Conservation (phyloP, 1,140 invertebrate genomes). For the Asobara japonica region DNA sequence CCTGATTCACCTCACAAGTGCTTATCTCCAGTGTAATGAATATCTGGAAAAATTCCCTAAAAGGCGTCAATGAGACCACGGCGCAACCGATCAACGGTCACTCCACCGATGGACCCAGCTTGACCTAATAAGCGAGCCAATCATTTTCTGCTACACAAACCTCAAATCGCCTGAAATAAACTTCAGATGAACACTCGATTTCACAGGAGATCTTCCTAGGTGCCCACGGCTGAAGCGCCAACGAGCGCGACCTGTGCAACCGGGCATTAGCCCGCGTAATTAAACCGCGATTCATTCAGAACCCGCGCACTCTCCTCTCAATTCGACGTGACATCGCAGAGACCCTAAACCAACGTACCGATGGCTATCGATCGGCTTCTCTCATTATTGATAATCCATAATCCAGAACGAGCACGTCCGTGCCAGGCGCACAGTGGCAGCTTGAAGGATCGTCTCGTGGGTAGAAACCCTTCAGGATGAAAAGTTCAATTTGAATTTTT, state of each 20-base stretch:
- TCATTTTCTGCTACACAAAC: too few species aligned
- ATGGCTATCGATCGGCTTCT: conserved; percentile 47
- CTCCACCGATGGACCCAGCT: too few species aligned
- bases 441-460: conserved; percentile 51
- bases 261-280: conserved; percentile 60
- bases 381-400: conserved; percentile 66
- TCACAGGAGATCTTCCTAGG: not conserved
- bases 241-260: conserved; percentile 8
- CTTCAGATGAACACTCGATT: too few species aligned
- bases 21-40: too few species aligned
- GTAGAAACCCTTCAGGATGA: conserved; percentile 19
- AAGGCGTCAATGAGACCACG: too few species aligned
- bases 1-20: too few species aligned
- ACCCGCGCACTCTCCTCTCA: not conserved
- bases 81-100: too few species aligned
- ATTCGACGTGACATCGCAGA: conserved; percentile 1
- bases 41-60: too few species aligned
- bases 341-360: conserved; percentile 18
- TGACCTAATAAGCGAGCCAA: too few species aligned
- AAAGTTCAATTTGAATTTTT: conserved; percentile 18
- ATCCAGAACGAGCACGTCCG: conserved; percentile 56
- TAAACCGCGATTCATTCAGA: conserved; percentile 60
- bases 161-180: too few species aligned
- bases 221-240: not conserved
- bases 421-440: conserved; percentile 52